A percentile compares a stretch with the other conserved stretches of the same genome.
These are phyloP conservation scores for Istiophorus platypterus DNA, from an alignment of 2,113 vertebrate species.

Conservation along the genomic window DNA sequence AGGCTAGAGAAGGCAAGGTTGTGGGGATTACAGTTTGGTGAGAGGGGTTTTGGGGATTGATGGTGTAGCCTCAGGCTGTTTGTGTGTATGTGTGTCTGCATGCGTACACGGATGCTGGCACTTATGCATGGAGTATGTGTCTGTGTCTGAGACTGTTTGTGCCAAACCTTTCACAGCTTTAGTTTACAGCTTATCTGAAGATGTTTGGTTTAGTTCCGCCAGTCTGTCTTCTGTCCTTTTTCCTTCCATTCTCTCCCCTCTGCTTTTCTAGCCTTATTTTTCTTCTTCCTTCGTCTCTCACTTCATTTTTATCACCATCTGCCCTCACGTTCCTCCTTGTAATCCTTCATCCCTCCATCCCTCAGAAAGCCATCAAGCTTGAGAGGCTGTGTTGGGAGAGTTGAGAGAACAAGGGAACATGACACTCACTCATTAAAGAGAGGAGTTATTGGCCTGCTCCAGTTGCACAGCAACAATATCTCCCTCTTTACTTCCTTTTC, in stretches of 20 bases:
- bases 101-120: constrained; percentile 25
- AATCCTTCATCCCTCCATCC: constrained; percentile 11
- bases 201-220: constrained; percentile 48
- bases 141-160: constrained; percentile 37
- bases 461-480: constrained; percentile 53
- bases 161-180: constrained; percentile 54
- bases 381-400: constrained; percentile 20
- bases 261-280: constrained; percentile 3
- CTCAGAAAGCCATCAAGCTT: constrained; percentile 24
- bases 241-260: neutral
- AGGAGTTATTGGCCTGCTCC: constrained; percentile 42
- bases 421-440: constrained; percentile 58
- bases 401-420: constrained; percentile 42
- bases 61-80: constrained; percentile 54
- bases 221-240: constrained; percentile 24
- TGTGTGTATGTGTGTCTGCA: constrained; percentile 23
- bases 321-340: neutral
- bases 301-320: constrained; percentile 4
- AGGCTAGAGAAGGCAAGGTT: constrained; percentile 51
- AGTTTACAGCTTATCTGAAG: constrained; percentile 58
- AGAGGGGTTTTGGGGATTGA: constrained; percentile 62
- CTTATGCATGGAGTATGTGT: constrained; percentile 37
- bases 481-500: constrained; percentile 24
- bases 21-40: constrained; percentile 70
- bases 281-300: neutral